Percentiles rank a stretch among this genome's conserved stretches.
phyloP scores from a whole-genome alignment of 1,140 invertebrate genomes.

The Proales similis region DNA sequence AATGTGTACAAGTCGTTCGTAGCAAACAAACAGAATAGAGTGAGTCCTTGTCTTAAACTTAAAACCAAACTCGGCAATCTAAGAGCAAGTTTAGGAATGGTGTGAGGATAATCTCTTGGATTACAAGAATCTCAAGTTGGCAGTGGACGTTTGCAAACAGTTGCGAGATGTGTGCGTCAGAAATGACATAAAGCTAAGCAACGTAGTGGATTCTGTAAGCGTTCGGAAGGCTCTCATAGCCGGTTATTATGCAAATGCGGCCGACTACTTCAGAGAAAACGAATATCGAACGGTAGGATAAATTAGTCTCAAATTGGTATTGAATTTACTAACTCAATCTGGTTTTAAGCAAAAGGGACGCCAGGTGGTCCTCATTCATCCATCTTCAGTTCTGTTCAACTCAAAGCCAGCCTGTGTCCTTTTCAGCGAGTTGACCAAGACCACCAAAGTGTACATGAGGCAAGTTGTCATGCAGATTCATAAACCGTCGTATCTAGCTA shows the following conservation, averaged over 20 bases:
- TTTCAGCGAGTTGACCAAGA: constrained; percentile 80
- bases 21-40: constrained; percentile 59
- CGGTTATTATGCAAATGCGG: constrained; percentile 87
- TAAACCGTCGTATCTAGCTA: too few species aligned
- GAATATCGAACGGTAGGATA: constrained; percentile 65
- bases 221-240: constrained; percentile 87
- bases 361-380: constrained; percentile 62
- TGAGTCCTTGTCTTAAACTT: constrained; percentile 60
- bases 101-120: constrained; percentile 84
- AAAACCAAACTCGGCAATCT: constrained; percentile 39
- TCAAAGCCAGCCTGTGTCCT: constrained; percentile 70
- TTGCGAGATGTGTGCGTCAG: constrained; percentile 67
- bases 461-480: too few species aligned
- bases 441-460: constrained; percentile 72
- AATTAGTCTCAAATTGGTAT: background rate
- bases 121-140: constrained; percentile 72
- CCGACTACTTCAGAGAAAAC: constrained; percentile 69
- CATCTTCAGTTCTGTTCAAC: constrained; percentile 67
- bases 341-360: constrained; percentile 29
- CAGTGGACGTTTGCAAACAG: constrained; percentile 71
- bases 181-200: constrained; percentile 9
- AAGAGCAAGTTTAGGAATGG: constrained; percentile 62
- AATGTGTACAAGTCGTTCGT: constrained; percentile 77
- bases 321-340: constrained; percentile 5
- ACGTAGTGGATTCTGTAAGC: constrained; percentile 66